Conservation (phyloP, 2,113 vertebrate species). For the Carlito syrichta region DNA sequence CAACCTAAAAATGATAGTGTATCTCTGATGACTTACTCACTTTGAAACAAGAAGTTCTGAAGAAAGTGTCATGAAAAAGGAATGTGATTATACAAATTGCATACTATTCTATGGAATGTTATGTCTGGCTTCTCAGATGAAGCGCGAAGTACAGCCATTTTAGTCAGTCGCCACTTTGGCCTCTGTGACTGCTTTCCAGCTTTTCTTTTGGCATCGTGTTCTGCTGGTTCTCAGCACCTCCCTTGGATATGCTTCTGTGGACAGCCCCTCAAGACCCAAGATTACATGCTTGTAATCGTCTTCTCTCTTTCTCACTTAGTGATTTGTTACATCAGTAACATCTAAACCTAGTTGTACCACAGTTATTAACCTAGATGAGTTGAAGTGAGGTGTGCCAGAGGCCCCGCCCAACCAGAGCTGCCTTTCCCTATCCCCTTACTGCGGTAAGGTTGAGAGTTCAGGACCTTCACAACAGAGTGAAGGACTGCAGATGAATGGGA, state of each 20-base stretch:
- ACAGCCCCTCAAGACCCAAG: not conserved
- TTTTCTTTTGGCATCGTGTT: not conserved
- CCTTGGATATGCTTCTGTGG: not conserved
- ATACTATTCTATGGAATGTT: conserved; percentile 8
- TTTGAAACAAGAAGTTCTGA: not conserved
- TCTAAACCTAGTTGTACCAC: not conserved
- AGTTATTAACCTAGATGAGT: not conserved
- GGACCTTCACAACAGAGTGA: not conserved
- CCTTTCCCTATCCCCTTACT: not conserved
- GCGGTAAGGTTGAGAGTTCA: not conserved
- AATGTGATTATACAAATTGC: not conserved
- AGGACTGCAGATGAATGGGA: not conserved
- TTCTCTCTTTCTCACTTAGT: conserved; percentile 5
- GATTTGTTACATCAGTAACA: not conserved
- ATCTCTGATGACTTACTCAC: conserved; percentile 13
- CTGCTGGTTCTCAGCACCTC: not conserved
- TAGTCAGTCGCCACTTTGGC: not conserved
- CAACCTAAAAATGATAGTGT: not conserved
- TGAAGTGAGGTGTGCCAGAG: not conserved
- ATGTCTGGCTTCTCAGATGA: not conserved
- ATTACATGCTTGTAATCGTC: not conserved
- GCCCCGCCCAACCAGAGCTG: not conserved
- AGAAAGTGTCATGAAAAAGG: not conserved
- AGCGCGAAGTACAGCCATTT: not conserved
- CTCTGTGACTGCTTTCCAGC: not conserved